Base-by-base conservation (phyloP, 2,888 invertebrate genomes). In the Loripinus fragilis region DNA sequence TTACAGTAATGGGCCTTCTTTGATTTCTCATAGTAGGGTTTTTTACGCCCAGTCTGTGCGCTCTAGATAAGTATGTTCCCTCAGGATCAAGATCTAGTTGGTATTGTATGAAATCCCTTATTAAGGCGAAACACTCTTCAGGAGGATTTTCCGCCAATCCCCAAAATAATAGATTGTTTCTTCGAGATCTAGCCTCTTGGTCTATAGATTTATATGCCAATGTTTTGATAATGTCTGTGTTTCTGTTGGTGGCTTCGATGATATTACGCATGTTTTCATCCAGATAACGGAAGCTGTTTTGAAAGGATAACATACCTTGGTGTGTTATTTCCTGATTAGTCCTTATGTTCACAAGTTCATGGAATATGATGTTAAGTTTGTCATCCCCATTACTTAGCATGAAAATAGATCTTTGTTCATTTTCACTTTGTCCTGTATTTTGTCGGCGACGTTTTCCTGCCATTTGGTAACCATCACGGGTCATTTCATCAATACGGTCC, bases 171-270 rank as follows among this genome's bases (percentile, higher is more conserved):
- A 48, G n/a, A 48, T 48, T 48, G 3, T 48, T 48, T 5, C 48
- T 15, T 17, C 48, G 7, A 17, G 10, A 48, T 20, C 48, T 5
- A 20, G 48, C 48, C n/a, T 48, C 48, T 17, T 15, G 20, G 48
- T 48, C 48, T 17, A 48, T 10, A 5, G 48, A 48, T 20, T 17
- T 48, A 48, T 48, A 48, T n/a, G 7, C 48, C n/a, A 48, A 66
- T 7, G 65, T 45, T 65, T 65, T 65, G 48, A 74, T n/a, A 10
- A 74, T n/a, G 23, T 67, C 67, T 41, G 68, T 41, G 50, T 74
- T 55, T 15, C 7, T 25, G 41, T 74, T 64, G 17, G 74, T 67
- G 0, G 41, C 33, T 2, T 65, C 42, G 23, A 64, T 28, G 20
- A 64, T 30, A 25, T 64, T 25, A 28, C 64, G 28, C 28, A 64